Percentiles rank a stretch among this genome's conserved stretches.
Evolutionary conservation across 92 coral and sea anemone genomes (phyloP).

Genomic region (Phenganax stokvisi): DNA sequence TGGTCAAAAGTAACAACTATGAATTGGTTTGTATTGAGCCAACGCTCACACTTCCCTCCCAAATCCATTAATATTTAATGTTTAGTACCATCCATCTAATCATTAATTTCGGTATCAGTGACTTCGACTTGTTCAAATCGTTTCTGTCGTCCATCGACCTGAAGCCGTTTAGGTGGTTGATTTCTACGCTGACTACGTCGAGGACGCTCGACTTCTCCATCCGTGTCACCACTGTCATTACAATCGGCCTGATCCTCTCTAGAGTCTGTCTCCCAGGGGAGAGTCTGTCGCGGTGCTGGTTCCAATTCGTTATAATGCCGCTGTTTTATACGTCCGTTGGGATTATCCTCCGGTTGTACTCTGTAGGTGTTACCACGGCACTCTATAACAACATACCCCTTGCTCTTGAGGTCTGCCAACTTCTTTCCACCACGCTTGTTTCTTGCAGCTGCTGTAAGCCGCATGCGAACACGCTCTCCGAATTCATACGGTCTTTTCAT

Average conservation of each 20-base stretch:
- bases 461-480: neutral
- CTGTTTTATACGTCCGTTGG: constrained; percentile 8
- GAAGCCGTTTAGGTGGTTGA: neutral
- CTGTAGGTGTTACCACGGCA: neutral
- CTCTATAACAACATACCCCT: constrained; percentile 9
- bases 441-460: neutral
- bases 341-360: constrained; percentile 4
- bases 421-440: neutral
- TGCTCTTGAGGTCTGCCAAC: constrained; percentile 2
- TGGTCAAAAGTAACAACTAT: too few species aligned
- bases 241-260: neutral
- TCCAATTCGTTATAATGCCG: constrained; percentile 18
- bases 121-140: neutral
- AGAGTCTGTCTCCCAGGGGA: neutral
- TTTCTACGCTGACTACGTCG: neutral
- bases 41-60: constrained; percentile 6
- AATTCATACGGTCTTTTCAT: neutral
- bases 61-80: neutral
- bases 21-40: neutral
- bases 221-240: constrained; percentile 5
- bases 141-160: constrained; percentile 9
- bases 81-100: neutral
- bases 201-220: neutral
- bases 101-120: neutral
- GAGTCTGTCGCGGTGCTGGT: constrained; percentile 11